Conservation (phyloP, 2,113 vertebrate species). For the Eudyptes chrysolophus region DNA sequence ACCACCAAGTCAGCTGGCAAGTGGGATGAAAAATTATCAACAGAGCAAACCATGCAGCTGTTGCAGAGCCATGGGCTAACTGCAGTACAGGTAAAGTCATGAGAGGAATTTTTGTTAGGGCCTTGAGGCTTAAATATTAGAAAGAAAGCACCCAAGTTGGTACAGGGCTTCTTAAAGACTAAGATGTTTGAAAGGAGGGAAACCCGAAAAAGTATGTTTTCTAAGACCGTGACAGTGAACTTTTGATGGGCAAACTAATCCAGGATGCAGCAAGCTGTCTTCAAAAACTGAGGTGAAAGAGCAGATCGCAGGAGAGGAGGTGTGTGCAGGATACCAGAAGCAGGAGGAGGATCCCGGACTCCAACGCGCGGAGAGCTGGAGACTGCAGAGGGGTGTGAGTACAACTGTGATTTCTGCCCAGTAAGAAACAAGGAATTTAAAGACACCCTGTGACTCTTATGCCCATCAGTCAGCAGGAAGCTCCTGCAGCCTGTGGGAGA, state of each 20-base stretch:
- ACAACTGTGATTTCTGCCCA: not conserved
- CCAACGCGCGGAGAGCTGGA: not conserved
- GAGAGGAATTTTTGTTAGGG: not conserved
- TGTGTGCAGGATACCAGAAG: not conserved
- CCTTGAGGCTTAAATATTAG: not conserved
- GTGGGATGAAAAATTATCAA: not conserved
- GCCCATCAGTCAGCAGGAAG: not conserved
- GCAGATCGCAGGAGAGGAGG: not conserved
- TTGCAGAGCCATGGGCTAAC: not conserved
- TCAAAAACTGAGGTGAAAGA: not conserved
- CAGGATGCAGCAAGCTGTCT: not conserved
- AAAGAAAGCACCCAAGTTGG: rapidly evolving
- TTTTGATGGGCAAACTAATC: not conserved
- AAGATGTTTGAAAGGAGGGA: not conserved
- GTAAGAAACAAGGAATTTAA: not conserved
- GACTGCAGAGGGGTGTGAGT: not conserved
- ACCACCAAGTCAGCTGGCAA: rapidly evolving
- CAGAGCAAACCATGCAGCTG: not conserved
- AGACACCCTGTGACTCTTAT: rapidly evolving
- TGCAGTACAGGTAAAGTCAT: not conserved
- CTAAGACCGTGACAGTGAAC: not conserved
- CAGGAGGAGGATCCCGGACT: not conserved
- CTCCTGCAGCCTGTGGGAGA: not conserved
- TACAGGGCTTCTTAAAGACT: not conserved
- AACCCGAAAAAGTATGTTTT: rapidly evolving